phyloP scores from a whole-genome alignment of 2,113 vertebrate species.

The Oncorhynchus clarkii region DNA sequence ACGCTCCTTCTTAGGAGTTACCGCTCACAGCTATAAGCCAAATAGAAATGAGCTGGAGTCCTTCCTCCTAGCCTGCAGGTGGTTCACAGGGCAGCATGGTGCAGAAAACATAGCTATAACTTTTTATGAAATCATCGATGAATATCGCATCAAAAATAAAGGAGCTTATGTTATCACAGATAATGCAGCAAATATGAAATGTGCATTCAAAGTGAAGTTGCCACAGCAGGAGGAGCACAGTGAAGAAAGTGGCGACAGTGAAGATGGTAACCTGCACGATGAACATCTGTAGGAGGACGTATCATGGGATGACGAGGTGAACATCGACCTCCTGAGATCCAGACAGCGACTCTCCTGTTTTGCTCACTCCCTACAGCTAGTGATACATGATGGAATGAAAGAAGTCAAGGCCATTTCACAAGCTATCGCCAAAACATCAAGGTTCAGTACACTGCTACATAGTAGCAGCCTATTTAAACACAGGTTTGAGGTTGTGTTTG shows the following conservation, averaged over 20 bases:
- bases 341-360: conserved; percentile 15
- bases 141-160: conserved; percentile 20
- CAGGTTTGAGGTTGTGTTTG: too few species aligned
- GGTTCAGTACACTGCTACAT: too few species aligned
- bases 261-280: conserved; percentile 17
- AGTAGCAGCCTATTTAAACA: too few species aligned
- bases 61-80: conserved; percentile 13
- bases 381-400: neutral
- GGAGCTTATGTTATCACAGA: conserved; percentile 24
- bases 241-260: conserved; percentile 8
- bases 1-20: conserved; percentile 24
- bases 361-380: conserved; percentile 25
- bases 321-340: conserved; percentile 3
- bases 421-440: too few species aligned
- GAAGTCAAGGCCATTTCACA: neutral
- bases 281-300: conserved; percentile 23
- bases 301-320: neutral
- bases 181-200: conserved; percentile 34
- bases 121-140: conserved; percentile 14
- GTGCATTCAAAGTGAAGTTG: conserved; percentile 25
- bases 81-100: conserved; percentile 16
- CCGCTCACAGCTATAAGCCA: conserved; percentile 9
- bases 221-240: conserved; percentile 12
- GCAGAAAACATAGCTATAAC: conserved; percentile 14
- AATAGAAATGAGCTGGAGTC: neutral